Percentiles rank a stretch among this genome's conserved stretches.
These are phyloP conservation scores for Cliona cf. orientalis DNA, from an alignment of 37 sponge, comb jelly and placozoan genomes.

Conservation along the genomic window DNA sequence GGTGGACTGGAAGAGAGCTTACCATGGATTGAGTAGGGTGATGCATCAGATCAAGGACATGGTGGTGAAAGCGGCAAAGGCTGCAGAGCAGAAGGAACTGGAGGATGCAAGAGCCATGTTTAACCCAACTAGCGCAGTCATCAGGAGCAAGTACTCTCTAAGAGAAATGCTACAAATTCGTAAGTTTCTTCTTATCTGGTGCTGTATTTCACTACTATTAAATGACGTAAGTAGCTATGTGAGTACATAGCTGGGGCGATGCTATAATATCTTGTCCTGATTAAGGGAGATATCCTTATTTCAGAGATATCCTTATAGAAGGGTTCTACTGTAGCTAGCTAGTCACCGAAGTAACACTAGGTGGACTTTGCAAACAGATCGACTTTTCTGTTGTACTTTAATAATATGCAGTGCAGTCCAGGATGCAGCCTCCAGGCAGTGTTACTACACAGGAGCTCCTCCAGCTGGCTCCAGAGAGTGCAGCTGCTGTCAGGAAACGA, in stretches of 20 bases:
- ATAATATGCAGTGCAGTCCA: conserved; percentile 17
- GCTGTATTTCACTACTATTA: background rate
- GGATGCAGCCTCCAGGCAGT: background rate
- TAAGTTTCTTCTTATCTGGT: conserved; percentile 2
- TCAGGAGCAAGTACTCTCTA: conserved; percentile 30
- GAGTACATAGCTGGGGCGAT: background rate
- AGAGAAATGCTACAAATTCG: conserved; percentile 70
- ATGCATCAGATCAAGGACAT: conserved; percentile 50
- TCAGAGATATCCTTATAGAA: too few species aligned
- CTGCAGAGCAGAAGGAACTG: background rate
- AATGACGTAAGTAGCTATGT: background rate
- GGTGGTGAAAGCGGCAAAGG: conserved; percentile 45
- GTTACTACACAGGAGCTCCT: conserved; percentile 45
- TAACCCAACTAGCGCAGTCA: background rate
- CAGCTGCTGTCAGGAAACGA: conserved; percentile 40
- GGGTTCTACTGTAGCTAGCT: too few species aligned
- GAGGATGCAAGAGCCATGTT: background rate
- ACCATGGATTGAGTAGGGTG: conserved; percentile 39
- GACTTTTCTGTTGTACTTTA: too few species aligned
- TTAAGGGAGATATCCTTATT: too few species aligned
- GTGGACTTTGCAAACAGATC: too few species aligned
- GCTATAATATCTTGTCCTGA: too few species aligned
- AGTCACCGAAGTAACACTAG: too few species aligned
- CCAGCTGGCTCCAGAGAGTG: conserved; percentile 77
- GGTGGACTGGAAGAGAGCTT: conserved; percentile 80